A percentile compares a stretch with the other conserved stretches of the same genome.
Conservation (phyloP, 2,113 vertebrate genomes). For the Pedionomus torquatus region DNA sequence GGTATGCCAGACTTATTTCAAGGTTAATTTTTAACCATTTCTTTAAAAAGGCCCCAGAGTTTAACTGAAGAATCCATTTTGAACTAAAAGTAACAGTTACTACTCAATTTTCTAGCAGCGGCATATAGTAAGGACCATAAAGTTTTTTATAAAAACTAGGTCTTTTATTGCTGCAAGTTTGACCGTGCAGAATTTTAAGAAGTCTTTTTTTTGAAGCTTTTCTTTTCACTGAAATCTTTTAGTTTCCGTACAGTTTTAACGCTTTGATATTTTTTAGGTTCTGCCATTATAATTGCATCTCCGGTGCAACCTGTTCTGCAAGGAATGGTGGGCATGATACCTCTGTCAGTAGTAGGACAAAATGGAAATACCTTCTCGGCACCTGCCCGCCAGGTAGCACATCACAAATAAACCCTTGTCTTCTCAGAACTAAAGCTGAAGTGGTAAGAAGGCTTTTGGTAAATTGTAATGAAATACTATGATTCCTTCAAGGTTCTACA, state of each 20-base stretch:
- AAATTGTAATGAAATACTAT: not conserved
- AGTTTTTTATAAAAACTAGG: not conserved
- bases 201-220: not conserved
- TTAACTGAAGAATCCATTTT: not conserved
- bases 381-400: conserved; percentile 86
- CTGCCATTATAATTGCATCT: conserved; percentile 90
- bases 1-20: not conserved
- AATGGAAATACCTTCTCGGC: conserved; percentile 80
- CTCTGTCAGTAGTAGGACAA: conserved; percentile 89
- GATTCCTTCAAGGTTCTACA: conserved; percentile 75
- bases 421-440: not conserved
- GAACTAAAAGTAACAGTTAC: not conserved
- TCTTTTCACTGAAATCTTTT: not conserved
- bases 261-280: conserved; percentile 75
- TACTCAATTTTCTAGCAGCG: not conserved
- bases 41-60: not conserved
- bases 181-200: not conserved
- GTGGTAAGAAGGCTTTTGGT: not conserved
- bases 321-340: conserved; percentile 87
- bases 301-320: conserved; percentile 88
- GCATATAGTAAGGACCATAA: not conserved
- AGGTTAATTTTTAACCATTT: not conserved
- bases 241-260: not conserved
- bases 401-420: not conserved
- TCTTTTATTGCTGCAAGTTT: not conserved